These are phyloP conservation scores for Laticauda colubrina DNA, from an alignment of 2,113 vertebrate species.

Conservation along the genomic window DNA sequence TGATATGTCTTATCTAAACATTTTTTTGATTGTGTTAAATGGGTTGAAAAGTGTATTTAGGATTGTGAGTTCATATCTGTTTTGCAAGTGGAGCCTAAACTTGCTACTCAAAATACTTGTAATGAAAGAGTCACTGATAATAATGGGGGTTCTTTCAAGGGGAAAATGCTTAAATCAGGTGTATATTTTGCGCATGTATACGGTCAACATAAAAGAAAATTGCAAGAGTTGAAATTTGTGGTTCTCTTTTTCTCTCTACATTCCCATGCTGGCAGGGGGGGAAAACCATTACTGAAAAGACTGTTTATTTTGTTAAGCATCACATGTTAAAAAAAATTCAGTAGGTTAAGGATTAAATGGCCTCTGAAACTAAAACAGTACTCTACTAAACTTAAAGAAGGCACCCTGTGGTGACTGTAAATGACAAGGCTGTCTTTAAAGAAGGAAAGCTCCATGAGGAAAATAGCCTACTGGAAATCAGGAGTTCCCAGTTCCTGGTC, in stretches of 20 bases:
- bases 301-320: not conserved
- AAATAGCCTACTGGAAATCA: not conserved
- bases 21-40: not conserved
- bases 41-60: not conserved
- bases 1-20: not conserved
- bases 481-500: too few species aligned
- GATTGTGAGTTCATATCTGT: not conserved
- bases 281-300: not conserved
- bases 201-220: not conserved
- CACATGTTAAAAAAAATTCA: not conserved
- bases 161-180: not conserved
- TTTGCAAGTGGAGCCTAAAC: not conserved
- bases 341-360: not conserved
- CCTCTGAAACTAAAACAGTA: not conserved
- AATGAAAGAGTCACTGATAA: not conserved
- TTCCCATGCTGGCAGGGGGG: not conserved
- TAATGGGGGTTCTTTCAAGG: not conserved
- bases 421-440: not conserved
- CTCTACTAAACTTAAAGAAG: not conserved
- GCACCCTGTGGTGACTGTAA: not conserved
- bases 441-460: not conserved
- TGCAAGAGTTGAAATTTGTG: not conserved
- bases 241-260: not conserved
- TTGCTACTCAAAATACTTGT: not conserved
- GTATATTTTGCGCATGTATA: not conserved